Conservation (phyloP, 2,888 invertebrate genomes). For the Habrosyne pyritoides region DNA sequence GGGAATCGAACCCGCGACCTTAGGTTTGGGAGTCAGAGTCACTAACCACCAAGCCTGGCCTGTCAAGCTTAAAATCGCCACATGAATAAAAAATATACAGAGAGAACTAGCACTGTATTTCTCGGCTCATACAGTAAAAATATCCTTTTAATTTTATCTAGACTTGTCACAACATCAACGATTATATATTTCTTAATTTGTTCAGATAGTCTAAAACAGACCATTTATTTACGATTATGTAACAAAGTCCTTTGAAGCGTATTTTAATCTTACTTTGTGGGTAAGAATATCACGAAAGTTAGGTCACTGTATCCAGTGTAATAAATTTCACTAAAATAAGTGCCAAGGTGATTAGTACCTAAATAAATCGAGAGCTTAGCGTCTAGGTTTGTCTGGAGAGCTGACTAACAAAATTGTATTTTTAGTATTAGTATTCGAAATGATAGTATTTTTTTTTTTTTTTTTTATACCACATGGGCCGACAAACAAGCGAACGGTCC, state of each 20-base stretch:
- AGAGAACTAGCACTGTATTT: too few species aligned
- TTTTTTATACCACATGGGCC: too few species aligned
- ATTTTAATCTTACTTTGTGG: background rate
- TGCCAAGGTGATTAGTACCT: slow-evolving; percentile 2
- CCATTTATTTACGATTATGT: background rate
- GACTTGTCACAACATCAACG: background rate
- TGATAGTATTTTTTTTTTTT: background rate
- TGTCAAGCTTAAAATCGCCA: too few species aligned
- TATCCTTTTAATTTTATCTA: background rate
- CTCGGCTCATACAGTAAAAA: too few species aligned
- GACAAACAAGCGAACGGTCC: too few species aligned
- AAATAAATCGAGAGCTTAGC: slow-evolving; percentile 5
- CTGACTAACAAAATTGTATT: slow-evolving; percentile 4
- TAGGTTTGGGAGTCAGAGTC: too few species aligned
- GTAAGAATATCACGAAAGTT: background rate
- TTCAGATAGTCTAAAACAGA: background rate
- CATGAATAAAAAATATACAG: too few species aligned
- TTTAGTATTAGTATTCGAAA: slow-evolving; percentile 1
- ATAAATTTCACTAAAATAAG: background rate
- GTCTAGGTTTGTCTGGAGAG: background rate
- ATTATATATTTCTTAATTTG: background rate
- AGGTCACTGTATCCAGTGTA: background rate
- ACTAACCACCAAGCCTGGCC: too few species aligned
- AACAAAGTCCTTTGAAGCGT: background rate
- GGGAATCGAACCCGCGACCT: too few species aligned